phyloP scores from a whole-genome alignment of 2,888 invertebrate genomes.

The Brachypalpus laphriformis region DNA sequence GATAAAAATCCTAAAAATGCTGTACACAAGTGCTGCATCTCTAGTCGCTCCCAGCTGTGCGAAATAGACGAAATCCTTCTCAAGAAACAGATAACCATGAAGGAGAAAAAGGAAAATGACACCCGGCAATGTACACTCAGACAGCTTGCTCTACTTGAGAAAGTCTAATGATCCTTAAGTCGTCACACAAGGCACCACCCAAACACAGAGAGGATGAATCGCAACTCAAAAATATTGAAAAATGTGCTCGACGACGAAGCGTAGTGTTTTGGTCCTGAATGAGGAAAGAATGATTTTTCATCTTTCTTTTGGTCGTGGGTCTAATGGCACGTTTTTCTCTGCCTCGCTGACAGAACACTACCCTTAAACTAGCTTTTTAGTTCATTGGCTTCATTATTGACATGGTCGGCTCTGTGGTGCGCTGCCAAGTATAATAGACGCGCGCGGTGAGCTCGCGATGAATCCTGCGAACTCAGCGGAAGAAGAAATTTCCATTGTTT shows the following conservation, averaged over 20 bases:
- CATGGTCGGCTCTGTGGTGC: conserved; percentile 8
- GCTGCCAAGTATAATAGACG: conserved; percentile 23
- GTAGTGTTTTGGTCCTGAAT: conserved; percentile 2
- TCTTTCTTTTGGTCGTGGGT: conserved; percentile 36
- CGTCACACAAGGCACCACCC: conserved; percentile 56
- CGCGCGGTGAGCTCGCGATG: conserved; percentile 33
- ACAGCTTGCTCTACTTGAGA: conserved; percentile 74
- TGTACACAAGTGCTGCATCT: conserved; percentile 10
- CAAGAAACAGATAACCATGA: conserved; percentile 34
- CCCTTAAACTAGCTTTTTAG: conserved; percentile 67
- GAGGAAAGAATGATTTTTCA: conserved; percentile 33
- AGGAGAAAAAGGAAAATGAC: conserved; percentile 41
- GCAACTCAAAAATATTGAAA: conserved; percentile 70
- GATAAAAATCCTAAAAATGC: conserved; percentile 22
- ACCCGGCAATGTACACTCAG: conserved; percentile 60
- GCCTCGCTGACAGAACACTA: conserved; percentile 31
- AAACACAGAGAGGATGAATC: conserved; percentile 27
- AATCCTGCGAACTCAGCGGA: conserved; percentile 62
- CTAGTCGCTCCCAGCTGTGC: not conserved
- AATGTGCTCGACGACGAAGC: conserved; percentile 39
- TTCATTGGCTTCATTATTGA: conserved; percentile 73
- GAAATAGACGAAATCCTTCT: conserved; percentile 50
- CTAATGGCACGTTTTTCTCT: conserved; percentile 58
- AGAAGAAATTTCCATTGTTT: conserved; percentile 70
- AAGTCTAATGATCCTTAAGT: conserved; percentile 75